Evolutionary conservation across 2,888 invertebrate genomes (phyloP).

Genomic region (Corbicula japonica): DNA sequence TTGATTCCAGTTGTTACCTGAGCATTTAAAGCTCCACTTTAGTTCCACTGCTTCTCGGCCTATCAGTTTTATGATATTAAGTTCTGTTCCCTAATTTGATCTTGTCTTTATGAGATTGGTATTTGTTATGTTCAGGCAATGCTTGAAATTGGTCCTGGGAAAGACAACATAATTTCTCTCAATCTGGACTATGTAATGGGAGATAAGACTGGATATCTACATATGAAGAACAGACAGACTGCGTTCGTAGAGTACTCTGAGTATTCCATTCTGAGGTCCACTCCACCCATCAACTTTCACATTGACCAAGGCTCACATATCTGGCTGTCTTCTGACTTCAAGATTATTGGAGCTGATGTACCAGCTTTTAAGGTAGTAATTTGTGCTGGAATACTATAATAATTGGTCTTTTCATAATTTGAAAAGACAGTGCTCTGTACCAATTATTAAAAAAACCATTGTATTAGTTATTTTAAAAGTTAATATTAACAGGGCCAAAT

Average conservation of each 20-base stretch:
- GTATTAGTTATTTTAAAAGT: background rate
- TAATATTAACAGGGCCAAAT: background rate
- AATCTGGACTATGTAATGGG: slow-evolving; percentile 73
- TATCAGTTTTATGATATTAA: background rate
- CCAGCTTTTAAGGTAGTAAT: slow-evolving; percentile 70
- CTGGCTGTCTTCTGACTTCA: slow-evolving; percentile 72
- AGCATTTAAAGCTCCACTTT: no score
- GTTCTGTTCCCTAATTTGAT: background rate
- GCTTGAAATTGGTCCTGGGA: slow-evolving; percentile 66
- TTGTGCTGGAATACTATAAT: no score
- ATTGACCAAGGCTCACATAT: slow-evolving; percentile 67
- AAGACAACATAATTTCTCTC: slow-evolving; percentile 52
- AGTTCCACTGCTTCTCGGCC: background rate
- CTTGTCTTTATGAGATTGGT: no score
- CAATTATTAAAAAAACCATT: no score
- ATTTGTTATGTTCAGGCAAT: slow-evolving; percentile 73
- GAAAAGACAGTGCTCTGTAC: no score
- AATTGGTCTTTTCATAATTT: background rate
- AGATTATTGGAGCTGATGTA: slow-evolving; percentile 68
- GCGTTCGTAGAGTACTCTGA: slow-evolving; percentile 72
- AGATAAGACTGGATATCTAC: slow-evolving; percentile 71
- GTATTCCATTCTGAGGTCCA: slow-evolving; percentile 66
- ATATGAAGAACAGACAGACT: slow-evolving; percentile 65
- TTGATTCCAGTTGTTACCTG: no score
- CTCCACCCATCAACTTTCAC: slow-evolving; percentile 75